Percentiles rank a stretch among this genome's conserved stretches.
Conservation (phyloP, 2,888 invertebrate species). For the Rosalia funebris region DNA sequence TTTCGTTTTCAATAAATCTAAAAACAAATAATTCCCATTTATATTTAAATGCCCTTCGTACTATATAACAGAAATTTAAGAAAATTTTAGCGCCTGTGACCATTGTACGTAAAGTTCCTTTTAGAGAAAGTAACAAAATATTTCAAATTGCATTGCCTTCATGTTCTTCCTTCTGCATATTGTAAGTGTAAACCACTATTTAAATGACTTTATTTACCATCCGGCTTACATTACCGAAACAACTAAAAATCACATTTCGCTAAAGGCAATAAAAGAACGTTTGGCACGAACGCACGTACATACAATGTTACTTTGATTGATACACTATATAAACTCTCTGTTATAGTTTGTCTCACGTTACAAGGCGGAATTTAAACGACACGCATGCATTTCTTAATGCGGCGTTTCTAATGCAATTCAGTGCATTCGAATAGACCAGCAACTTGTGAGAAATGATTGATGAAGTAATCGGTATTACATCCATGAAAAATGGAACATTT, state of each 20-base stretch:
- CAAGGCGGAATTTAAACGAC: background rate
- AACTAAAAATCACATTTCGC: background rate
- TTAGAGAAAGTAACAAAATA: no score
- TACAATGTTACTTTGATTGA: background rate
- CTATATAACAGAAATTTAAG: no score
- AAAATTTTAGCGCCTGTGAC: no score
- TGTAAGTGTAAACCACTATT: background rate
- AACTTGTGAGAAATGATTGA: background rate
- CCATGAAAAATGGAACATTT: no score
- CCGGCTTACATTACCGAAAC: background rate
- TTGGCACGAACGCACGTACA: conserved; percentile 6
- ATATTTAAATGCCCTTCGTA: no score
- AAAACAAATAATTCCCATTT: no score
- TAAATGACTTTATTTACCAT: background rate
- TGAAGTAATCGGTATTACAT: background rate
- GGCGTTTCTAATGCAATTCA: background rate
- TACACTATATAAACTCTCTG: background rate
- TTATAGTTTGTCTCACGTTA: background rate
- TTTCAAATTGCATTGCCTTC: no score
- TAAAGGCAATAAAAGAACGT: background rate
- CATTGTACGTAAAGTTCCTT: no score
- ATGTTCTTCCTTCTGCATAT: no score
- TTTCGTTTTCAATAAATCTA: no score
- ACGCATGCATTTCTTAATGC: background rate
- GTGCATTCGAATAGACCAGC: background rate